Evolutionary conservation across 1,140 invertebrate genomes (phyloP), one percentile per base, ranked within the genome.

Genomic region (Lysiphlebus fabarum): DNA sequence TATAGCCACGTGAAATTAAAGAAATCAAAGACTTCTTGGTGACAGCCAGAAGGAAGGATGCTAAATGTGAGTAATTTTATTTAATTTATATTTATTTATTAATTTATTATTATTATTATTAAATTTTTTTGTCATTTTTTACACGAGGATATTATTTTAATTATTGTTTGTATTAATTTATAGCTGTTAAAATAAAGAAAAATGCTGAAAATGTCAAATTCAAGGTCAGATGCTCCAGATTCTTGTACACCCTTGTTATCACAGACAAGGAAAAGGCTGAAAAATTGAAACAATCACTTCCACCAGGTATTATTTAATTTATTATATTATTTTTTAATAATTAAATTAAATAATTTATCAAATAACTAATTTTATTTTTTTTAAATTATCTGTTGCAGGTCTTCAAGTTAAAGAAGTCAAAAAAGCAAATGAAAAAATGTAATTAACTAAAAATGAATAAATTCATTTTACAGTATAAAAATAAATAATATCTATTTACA

Each of bases 11-110:
- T 73, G 93, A 98, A 90, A 96, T 99, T 62, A 96, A 94, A 78
- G 96, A 99, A 83, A 98, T 99, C 65, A 99, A 99, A 77, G 95
- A 99, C 72, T 99, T 99, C 80, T 85, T 99, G 11, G 81, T 99
- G 62, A 98, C 94, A 69, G 96, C 96, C n/a, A 89, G 96, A 69
- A 93, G 96, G 81, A 95, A 97, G 76, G 96, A 99, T 84, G 96
- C 96, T 7, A 98, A 96, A 85, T 95, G 90, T 92, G 82, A 89
- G 86, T 84, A 63, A 12, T 61, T 44, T 53, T 11, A 10, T 62
- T 58, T 47, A 59, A 56, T 62, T 2, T 26, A 54, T 45, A n/a
- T 49, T 44, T 7, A 41, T 44, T 50, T 6, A 12, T 45, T 45
- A 11, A 45, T 45, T 14, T n/a, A n/a, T n/a, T n/a, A n/a, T n/a